Evolutionary conservation across 2,113 vertebrate species (phyloP).

Genomic region (Thalassoma bifasciatum): DNA sequence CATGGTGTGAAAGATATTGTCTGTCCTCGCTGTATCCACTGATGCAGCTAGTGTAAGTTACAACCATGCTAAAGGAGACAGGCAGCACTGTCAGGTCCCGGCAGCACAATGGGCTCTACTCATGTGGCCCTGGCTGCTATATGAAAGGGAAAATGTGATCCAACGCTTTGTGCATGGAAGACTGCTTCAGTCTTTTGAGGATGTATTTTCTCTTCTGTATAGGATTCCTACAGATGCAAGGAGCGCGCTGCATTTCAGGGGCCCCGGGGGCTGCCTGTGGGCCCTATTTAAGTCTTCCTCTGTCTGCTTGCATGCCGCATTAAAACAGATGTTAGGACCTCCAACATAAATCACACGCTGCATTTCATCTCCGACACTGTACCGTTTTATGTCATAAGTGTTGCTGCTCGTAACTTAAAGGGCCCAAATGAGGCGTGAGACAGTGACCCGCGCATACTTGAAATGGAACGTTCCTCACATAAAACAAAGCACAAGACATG

Average conservation of each 20-base stretch:
- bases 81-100: constrained; percentile 65
- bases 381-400: constrained; percentile 73
- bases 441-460: constrained; percentile 59
- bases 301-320: constrained; percentile 61
- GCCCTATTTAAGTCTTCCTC: constrained; percentile 59
- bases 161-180: constrained; percentile 64
- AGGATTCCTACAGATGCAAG: constrained; percentile 71
- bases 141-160: constrained; percentile 80
- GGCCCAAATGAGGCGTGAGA: constrained; percentile 72
- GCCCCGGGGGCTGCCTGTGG: constrained; percentile 37
- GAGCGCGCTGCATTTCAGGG: constrained; percentile 68
- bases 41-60: constrained; percentile 75
- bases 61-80: constrained; percentile 60
- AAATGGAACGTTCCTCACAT: constrained; percentile 50
- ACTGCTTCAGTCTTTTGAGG: constrained; percentile 61
- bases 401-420: constrained; percentile 67
- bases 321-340: constrained; percentile 79
- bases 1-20: constrained; percentile 66
- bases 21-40: constrained; percentile 51
- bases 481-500: constrained; percentile 29
- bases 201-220: constrained; percentile 70
- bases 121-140: constrained; percentile 73
- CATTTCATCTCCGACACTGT: constrained; percentile 67
- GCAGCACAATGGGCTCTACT: constrained; percentile 75
- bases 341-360: constrained; percentile 73